Conservation (phyloP, 2,113 vertebrate species). For the Chloebia gouldiae region DNA sequence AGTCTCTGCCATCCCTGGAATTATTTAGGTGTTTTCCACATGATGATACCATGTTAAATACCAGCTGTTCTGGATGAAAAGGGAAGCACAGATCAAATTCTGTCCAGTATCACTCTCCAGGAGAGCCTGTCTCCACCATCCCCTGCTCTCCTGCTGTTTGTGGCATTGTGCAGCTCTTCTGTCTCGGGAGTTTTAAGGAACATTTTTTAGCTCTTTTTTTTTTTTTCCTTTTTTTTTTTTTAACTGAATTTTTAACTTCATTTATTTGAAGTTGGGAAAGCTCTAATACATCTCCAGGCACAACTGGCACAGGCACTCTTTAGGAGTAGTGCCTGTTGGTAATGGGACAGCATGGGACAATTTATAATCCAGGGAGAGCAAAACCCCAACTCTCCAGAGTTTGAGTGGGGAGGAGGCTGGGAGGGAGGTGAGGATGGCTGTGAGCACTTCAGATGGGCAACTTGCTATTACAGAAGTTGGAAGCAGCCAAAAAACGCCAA, state of each 20-base stretch:
- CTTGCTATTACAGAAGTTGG: not conserved
- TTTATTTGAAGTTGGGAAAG: not conserved
- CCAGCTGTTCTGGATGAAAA: not conserved
- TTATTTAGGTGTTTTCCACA: not conserved
- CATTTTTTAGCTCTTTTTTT: not conserved
- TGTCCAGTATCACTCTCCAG: fast-evolving
- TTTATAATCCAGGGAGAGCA: not conserved
- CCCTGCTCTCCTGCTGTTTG: not conserved
- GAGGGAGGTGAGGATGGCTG: not conserved
- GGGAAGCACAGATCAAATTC: not conserved
- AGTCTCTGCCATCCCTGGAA: not conserved
- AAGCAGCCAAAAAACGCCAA: not conserved
- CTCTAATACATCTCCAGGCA: not conserved
- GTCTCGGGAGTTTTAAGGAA: not conserved
- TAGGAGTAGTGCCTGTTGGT: not conserved
- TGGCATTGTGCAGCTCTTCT: not conserved
- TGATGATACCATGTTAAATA: not conserved
- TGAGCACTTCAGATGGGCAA: not conserved
- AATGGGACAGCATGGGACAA: not conserved
- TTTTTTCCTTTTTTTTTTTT: not conserved
- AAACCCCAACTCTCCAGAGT: not conserved
- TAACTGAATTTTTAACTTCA: not conserved
- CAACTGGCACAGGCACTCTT: not conserved
- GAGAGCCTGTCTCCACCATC: not conserved
- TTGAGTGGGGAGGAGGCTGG: not conserved